A percentile compares a stretch with the other conserved stretches of the same genome.
Evolutionary conservation across 2,113 vertebrate species (phyloP).

Genomic region (Probosciger aterrimus): DNA sequence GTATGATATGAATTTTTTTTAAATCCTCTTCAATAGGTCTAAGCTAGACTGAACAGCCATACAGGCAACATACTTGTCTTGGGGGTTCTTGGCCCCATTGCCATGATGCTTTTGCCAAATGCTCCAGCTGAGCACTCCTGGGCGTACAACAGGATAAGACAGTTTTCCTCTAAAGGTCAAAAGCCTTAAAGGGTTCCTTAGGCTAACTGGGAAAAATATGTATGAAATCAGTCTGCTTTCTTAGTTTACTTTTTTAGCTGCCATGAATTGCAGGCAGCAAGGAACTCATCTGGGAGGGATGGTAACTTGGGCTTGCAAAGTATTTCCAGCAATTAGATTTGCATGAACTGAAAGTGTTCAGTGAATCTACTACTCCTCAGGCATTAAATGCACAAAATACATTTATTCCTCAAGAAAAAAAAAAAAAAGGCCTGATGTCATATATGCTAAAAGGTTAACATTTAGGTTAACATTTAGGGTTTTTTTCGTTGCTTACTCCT

Average conservation of each 20-base stretch:
- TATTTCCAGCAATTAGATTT: background rate
- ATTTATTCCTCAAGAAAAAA: background rate
- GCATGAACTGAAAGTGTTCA: background rate
- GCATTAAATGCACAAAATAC: background rate
- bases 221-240: background rate
- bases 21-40: background rate
- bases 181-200: background rate
- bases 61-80: background rate
- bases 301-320: background rate
- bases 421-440: background rate
- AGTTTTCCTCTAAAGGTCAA: background rate
- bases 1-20: background rate
- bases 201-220: background rate
- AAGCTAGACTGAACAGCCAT: background rate
- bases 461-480: background rate
- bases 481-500: background rate
- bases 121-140: background rate
- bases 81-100: background rate
- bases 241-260: background rate
- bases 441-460: background rate
- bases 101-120: background rate
- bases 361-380: background rate
- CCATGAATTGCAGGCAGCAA: background rate
- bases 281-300: background rate
- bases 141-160: background rate